Evolutionary conservation across 2,888 invertebrate genomes (phyloP).

Genomic region (Chaetogeoica ovagalla): DNA sequence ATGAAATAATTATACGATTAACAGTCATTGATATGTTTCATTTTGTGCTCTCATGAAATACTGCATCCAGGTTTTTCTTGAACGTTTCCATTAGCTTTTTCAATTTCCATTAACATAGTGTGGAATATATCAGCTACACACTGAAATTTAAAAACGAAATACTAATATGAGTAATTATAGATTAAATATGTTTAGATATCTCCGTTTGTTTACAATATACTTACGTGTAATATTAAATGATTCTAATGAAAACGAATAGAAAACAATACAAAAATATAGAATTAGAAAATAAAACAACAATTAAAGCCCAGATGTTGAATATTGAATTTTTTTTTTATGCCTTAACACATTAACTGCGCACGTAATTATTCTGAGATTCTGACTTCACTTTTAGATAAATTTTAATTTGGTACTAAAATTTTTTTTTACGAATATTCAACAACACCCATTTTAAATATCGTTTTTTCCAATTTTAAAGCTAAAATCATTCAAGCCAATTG

Average conservation of each 20-base stretch:
- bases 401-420: too few species aligned
- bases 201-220: neutral
- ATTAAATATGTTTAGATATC: too few species aligned
- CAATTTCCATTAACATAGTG: constrained; percentile 84
- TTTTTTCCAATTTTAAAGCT: too few species aligned
- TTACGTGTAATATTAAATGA: neutral
- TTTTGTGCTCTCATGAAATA: constrained; percentile 66
- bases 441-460: too few species aligned
- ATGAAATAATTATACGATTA: neutral
- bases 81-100: constrained; percentile 88
- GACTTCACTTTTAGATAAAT: too few species aligned
- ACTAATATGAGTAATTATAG: neutral
- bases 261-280: constrained; percentile 3
- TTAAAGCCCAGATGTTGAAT: too few species aligned
- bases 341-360: too few species aligned
- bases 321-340: too few species aligned
- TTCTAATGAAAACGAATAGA: neutral
- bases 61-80: constrained; percentile 77
- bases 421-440: too few species aligned
- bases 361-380: too few species aligned
- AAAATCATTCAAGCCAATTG: too few species aligned
- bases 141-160: constrained; percentile 64
- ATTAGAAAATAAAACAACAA: constrained; percentile 13
- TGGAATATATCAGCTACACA: constrained; percentile 93
- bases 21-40: constrained; percentile 47